These are phyloP conservation scores for Agrenia bidenticulata DNA, from an alignment of 2,888 invertebrate genomes.

Conservation along the genomic window DNA sequence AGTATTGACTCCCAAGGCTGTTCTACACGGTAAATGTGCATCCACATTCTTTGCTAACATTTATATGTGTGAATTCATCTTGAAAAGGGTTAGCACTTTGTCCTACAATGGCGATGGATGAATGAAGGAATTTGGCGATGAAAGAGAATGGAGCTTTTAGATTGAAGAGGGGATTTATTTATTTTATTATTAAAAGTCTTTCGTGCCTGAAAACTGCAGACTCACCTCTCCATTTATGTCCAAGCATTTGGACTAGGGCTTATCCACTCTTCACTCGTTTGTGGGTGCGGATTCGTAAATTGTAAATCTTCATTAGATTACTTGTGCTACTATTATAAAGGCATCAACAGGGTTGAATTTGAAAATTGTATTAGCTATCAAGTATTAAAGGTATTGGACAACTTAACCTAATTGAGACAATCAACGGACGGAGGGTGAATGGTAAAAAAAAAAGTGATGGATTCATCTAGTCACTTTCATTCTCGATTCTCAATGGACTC, in stretches of 20 bases:
- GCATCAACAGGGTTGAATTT: constrained; percentile 23
- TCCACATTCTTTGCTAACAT: too few species aligned
- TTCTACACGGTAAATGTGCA: too few species aligned
- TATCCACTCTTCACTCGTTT: too few species aligned
- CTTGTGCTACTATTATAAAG: background rate
- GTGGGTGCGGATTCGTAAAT: background rate
- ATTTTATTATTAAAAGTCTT: constrained; percentile 5
- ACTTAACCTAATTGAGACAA: constrained; percentile 31
- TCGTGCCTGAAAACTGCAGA: background rate
- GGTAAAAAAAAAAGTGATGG: background rate
- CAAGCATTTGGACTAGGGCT: too few species aligned
- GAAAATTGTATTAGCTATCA: too few species aligned
- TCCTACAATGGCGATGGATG: too few species aligned
- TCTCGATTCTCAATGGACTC: background rate
- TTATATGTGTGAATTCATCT: too few species aligned
- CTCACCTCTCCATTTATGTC: constrained; percentile 7
- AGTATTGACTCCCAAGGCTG: too few species aligned
- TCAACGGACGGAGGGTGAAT: constrained; percentile 29
- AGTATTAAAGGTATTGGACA: constrained; percentile 32
- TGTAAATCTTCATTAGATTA: background rate
- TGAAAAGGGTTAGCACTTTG: too few species aligned
- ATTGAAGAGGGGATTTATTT: constrained; percentile 1
- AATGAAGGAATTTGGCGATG: too few species aligned
- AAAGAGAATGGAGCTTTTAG: too few species aligned
- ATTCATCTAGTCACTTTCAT: constrained; percentile 16